Conservation (phyloP, 2,113 vertebrate species). For the Phyllostomus discolor region DNA sequence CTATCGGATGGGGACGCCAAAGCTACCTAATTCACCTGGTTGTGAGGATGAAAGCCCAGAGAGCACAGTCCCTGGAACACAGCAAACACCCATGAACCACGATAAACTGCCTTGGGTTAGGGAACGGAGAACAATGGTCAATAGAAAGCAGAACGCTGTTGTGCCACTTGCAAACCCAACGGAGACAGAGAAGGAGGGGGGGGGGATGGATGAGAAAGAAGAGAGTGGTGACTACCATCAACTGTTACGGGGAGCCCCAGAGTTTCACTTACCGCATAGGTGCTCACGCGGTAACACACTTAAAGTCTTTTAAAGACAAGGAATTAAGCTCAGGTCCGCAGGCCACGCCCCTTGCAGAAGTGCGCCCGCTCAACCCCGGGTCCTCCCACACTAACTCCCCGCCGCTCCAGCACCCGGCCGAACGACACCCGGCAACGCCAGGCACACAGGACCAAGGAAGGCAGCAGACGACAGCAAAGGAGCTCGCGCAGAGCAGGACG, state of each 20-base stretch:
- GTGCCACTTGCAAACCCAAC: background rate
- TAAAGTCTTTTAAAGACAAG: background rate
- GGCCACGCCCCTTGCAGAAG: background rate
- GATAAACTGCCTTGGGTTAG: rapidly evolving
- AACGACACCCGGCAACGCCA: background rate
- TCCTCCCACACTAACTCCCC: background rate
- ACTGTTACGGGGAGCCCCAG: background rate
- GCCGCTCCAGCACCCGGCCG: background rate
- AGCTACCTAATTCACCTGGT: too few relatives aligned
- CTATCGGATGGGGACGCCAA: too few relatives aligned
- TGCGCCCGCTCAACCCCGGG: background rate
- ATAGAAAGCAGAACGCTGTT: too few relatives aligned
- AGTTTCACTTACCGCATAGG: background rate
- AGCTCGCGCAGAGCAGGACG: background rate
- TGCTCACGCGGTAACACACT: background rate
- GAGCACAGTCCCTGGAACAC: background rate
- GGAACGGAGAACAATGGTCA: background rate
- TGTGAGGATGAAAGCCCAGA: background rate
- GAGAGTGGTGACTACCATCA: rapidly evolving
- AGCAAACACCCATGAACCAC: background rate
- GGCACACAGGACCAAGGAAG: background rate
- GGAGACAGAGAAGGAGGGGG: rapidly evolving
- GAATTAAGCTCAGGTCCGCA: background rate
- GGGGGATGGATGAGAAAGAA: rapidly evolving
- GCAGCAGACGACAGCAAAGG: background rate